Percentiles rank a stretch among this genome's conserved stretches.
Evolutionary conservation across 2,113 vertebrate species (phyloP).

Genomic region (Pan troglodytes): NHGRI_mPanTro3-v2.1_pri NC_072402.2:160990001-160990500

Average conservation of each 20-base stretch:
- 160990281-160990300: neutral
- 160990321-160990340: neutral
- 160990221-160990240: neutral
- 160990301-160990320: neutral
- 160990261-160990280: neutral
- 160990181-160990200: neutral
- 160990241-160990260: neutral
- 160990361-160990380: neutral
- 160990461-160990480: neutral
- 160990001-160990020: neutral
- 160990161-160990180: neutral
- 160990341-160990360: constrained; percentile 5
- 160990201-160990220: neutral
- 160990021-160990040: neutral
- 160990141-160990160: neutral
- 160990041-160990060: neutral
- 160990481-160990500: neutral
- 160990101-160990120: neutral
- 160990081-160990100: neutral
- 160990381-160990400: neutral
- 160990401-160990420: neutral
- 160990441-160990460: neutral
- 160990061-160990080: neutral
- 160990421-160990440: neutral
- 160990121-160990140: neutral